Percentiles rank a stretch among this genome's conserved stretches.
Evolutionary conservation across 37 sponge, comb jelly and placozoan species (phyloP).

Genomic region (Tethya wilhelma): DNA sequence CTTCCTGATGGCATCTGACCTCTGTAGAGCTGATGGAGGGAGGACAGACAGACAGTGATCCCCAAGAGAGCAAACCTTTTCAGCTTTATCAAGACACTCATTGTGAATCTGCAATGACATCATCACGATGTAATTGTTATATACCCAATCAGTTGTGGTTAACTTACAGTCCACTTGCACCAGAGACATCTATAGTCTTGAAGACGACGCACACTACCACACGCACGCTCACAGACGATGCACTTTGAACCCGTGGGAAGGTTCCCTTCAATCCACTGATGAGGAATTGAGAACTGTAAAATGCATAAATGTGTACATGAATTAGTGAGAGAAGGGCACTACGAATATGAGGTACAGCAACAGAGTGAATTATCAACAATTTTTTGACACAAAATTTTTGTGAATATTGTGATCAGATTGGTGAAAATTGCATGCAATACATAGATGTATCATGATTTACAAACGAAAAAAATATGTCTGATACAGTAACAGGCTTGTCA

Average conservation of each 20-base stretch:
- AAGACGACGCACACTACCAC: conserved; percentile 73
- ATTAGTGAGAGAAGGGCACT: neutral
- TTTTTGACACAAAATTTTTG: too few relatives aligned
- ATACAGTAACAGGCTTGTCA: too few relatives aligned
- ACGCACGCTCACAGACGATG: conserved; percentile 68
- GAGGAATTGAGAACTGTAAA: conserved; percentile 70
- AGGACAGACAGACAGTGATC: conserved; percentile 67
- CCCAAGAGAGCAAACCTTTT: conserved; percentile 70
- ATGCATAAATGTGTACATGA: too few relatives aligned
- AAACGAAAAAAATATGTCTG: too few relatives aligned
- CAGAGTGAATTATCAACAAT: too few relatives aligned
- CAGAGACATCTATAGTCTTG: conserved; percentile 93
- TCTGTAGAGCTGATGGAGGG: conserved; percentile 75
- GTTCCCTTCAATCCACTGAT: conserved; percentile 96
- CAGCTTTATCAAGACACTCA: conserved; percentile 65
- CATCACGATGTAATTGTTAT: neutral
- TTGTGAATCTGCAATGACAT: conserved; percentile 74
- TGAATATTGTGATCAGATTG: too few relatives aligned
- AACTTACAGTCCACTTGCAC: conserved; percentile 90
- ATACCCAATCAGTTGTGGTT: neutral
- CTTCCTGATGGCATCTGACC: conserved; percentile 62
- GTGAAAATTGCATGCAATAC: too few relatives aligned
- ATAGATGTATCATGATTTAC: too few relatives aligned
- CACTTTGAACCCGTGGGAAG: conserved; percentile 85
- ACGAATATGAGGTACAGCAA: too few relatives aligned